Percentiles rank a stretch among this genome's conserved stretches.
phyloP scores from a whole-genome alignment of 2,113 vertebrate genomes.

The Oxyruncus cristatus region DNA sequence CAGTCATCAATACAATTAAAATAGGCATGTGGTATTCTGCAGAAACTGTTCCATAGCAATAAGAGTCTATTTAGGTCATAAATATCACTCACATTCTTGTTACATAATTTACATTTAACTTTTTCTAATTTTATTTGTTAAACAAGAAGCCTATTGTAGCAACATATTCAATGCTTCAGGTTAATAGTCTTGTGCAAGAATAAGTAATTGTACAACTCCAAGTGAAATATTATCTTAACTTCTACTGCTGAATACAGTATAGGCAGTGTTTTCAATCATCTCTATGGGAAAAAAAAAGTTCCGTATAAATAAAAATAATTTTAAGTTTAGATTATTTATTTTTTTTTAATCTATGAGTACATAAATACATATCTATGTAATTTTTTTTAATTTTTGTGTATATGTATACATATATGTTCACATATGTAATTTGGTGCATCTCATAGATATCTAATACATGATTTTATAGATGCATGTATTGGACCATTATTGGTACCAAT shows the following conservation, averaged over 20 bases:
- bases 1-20: background rate
- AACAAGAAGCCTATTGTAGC: background rate
- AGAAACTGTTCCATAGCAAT: background rate
- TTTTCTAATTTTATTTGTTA: background rate
- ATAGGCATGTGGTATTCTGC: background rate
- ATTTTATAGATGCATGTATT: background rate
- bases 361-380: background rate
- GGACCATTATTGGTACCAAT: background rate
- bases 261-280: background rate
- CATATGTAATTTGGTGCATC: background rate
- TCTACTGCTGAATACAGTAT: background rate
- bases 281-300: background rate
- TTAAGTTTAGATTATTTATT: background rate
- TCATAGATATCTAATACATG: background rate
- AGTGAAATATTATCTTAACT: background rate
- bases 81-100: rapidly evolving
- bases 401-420: background rate
- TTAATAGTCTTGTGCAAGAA: background rate
- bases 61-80: background rate
- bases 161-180: background rate
- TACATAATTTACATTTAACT: background rate
- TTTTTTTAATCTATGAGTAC: background rate
- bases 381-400: rapidly evolving
- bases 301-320: background rate
- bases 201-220: background rate